Evolutionary conservation across 2,888 invertebrate genomes (phyloP), one percentile per base, ranked within the genome.

Genomic region (Cosmorhoe ocellata): DNA sequence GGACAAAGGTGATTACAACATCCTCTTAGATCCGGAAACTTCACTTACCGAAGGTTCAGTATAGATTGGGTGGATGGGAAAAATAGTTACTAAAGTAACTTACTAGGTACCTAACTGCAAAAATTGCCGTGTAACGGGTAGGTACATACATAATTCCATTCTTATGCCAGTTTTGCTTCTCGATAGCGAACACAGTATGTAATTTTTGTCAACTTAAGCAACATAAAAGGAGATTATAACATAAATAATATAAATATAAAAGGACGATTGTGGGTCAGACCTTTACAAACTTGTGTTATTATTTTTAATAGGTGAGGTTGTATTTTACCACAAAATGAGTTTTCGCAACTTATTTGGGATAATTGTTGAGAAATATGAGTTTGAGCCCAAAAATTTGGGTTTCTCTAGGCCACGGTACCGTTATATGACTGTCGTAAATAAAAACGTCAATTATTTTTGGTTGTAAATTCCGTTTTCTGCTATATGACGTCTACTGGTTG

Each of bases 291-390:
- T 72, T 70, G 69, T 65, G 65, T 67, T 72, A 72, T 75, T 72
- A 71, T 74, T 71, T 62, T 71, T 73, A 75, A 76, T 72, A 59
- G 66, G 61, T 63, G 59, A 57, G 64, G 63, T 62, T 58, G 62
- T 65, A 64, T 74, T 73, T 73, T 71, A 48, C 63, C 71, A 67
- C 65, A 59, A 74, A 74, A 74, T 71, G 71, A 73, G 71, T 74
- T 74, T 68, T 71, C 58, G 61, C 58, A 66, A 75, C 64, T 74
- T 72, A 69, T 75, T 74, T 66, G 66, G 71, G 68, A 74, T 74
- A 72, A 74, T 74, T 74, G 71, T 62, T 51, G 59, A 64, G 69
- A 70, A 72, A 72, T 69, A 69, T 64, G 71, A 70, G 69, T 66
- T 61, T 46, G 51, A 55, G 56, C 48, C 59, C 59, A 58, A 59